These are phyloP conservation scores for Dryadula phaetusa DNA, from an alignment of 2,888 invertebrate species.

Conservation along the genomic window DNA sequence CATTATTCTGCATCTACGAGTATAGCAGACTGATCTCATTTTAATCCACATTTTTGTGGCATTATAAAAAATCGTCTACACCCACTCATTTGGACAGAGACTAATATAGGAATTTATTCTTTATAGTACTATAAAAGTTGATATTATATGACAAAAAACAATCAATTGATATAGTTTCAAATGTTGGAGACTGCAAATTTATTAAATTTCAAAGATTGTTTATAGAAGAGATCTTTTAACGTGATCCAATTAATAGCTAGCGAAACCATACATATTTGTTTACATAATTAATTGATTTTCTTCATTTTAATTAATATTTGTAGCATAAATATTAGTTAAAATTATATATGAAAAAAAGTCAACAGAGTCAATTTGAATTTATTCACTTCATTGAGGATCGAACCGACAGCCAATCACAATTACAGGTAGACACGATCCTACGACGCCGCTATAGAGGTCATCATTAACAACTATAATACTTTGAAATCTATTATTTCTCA, in stretches of 20 bases:
- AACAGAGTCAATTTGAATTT: too few species aligned
- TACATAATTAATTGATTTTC: too few species aligned
- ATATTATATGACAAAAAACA: neutral
- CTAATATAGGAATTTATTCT: slow-evolving; percentile 14
- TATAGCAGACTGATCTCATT: neutral
- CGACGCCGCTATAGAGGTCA: too few species aligned
- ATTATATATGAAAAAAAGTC: too few species aligned
- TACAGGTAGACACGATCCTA: too few species aligned
- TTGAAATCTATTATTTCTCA: neutral
- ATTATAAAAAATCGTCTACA: slow-evolving; percentile 10
- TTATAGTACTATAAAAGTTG: slow-evolving; percentile 1
- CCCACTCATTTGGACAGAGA: neutral
- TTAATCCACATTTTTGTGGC: neutral
- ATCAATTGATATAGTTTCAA: neutral
- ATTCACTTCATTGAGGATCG: too few species aligned
- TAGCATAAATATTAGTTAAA: too few species aligned
- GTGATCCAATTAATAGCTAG: too few species aligned
- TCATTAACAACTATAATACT: neutral
- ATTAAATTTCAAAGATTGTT: neutral
- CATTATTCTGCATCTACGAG: neutral
- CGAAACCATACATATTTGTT: too few species aligned
- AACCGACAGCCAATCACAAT: too few species aligned
- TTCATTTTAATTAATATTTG: too few species aligned
- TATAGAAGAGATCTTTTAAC: too few species aligned
- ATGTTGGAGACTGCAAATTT: neutral